A percentile compares a stretch with the other conserved stretches of the same genome.
Conservation (phyloP, 2,113 vertebrate genomes). For the Ailuropoda melanoleuca region DNA sequence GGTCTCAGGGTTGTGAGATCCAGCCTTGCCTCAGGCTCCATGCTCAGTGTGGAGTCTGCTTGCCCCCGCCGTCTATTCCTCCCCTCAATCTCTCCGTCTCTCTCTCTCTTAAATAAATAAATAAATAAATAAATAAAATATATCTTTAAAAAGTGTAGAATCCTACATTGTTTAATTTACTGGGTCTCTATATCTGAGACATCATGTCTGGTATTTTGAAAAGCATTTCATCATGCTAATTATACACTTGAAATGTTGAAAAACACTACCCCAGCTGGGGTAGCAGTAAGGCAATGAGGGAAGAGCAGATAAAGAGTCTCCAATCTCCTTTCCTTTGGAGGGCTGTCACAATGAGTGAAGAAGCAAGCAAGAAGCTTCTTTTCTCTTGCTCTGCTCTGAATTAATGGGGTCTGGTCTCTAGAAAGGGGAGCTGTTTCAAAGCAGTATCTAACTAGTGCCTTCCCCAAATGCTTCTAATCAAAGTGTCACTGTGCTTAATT, state of each 20-base stretch:
- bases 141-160: not conserved
- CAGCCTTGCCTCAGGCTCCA: not conserved
- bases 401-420: not conserved
- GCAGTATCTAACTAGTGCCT: not conserved
- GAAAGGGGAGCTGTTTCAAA: not conserved
- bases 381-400: not conserved
- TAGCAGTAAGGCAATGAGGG: rapidly evolving
- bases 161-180: not conserved
- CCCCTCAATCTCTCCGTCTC: not conserved
- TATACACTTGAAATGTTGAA: not conserved
- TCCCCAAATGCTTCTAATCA: not conserved
- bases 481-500: not conserved
- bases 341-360: not conserved
- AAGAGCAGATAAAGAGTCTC: not conserved
- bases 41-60: not conserved
- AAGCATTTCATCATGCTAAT: not conserved
- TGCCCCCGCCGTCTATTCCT: not conserved
- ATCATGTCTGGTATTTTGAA: not conserved
- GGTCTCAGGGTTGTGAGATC: not conserved
- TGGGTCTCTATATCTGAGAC: not conserved
- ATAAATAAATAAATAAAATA: not conserved
- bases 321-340: not conserved
- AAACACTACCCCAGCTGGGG: not conserved
- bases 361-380: not conserved
- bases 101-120: not conserved